Evolutionary conservation across 2,113 vertebrate genomes (phyloP).

Genomic region (Aspiorhynchus laticeps): DNA sequence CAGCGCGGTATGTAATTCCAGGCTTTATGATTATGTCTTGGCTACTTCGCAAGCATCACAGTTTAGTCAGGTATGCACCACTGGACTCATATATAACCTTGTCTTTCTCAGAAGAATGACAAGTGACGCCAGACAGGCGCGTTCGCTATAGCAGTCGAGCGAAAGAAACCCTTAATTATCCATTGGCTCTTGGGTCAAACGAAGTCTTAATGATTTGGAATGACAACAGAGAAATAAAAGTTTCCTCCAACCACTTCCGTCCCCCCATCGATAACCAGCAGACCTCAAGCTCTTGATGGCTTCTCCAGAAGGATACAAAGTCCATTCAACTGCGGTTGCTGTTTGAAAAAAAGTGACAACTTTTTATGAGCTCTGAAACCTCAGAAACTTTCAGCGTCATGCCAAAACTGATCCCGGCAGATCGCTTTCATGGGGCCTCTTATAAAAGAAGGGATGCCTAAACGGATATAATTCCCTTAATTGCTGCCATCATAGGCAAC

Average conservation of each 20-base stretch:
- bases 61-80: constrained; percentile 66
- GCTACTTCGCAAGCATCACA: constrained; percentile 64
- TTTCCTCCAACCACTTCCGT: constrained; percentile 46
- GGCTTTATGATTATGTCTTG: constrained; percentile 60
- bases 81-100: constrained; percentile 69
- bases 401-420: constrained; percentile 63
- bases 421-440: constrained; percentile 65
- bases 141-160: constrained; percentile 65
- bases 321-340: constrained; percentile 66
- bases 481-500: constrained; percentile 57
- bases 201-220: constrained; percentile 66
- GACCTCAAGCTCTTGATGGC: constrained; percentile 58
- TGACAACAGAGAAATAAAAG: constrained; percentile 49
- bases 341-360: constrained; percentile 79
- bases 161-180: constrained; percentile 72
- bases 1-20: constrained; percentile 39
- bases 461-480: constrained; percentile 66
- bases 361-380: constrained; percentile 79
- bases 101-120: constrained; percentile 62
- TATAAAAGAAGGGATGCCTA: constrained; percentile 69
- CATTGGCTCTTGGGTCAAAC: constrained; percentile 60
- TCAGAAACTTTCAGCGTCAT: constrained; percentile 70
- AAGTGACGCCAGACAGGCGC: constrained; percentile 64
- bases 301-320: constrained; percentile 76
- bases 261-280: constrained; percentile 43